Evolutionary conservation across 2,113 vertebrate genomes (phyloP), one percentile per base, ranked within the genome.

Genomic region (Platichthys stellatus): DNA sequence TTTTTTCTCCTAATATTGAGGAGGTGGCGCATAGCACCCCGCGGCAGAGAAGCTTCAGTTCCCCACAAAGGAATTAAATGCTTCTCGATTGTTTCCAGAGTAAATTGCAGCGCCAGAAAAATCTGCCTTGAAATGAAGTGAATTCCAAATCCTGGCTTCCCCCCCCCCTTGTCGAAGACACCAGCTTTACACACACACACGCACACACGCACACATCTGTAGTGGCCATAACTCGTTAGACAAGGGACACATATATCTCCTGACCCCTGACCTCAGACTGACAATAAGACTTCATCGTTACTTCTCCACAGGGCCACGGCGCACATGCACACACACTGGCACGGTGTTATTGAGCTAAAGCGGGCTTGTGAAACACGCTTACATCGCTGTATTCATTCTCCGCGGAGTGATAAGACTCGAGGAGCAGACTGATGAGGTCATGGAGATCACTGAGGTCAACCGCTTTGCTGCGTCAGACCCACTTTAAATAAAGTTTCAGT

Each of bases 391-490:
- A 45, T 83, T 76, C 86, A 72, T 68, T 80, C 80, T 83, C 85
- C 20, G 26, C n/a, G 31, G 74, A 70, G 74, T 15, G 74, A 80
- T 88, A 63, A 78, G 66, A 81, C 67, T 57, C 6, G 5, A 47
- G 49, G 15, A 70, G 62, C 69, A 81, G 57, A 72, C 73, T 51
- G 65, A 86, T 84, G 83, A 90, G 85, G 86, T 90, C 89, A 86
- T 24, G 26, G 35, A 63, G 82, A 59, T 90, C 82, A 79, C 45
- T 1, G 38, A 71, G 86, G 89, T 89, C 85, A 79, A 31, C 43
- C 15, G 47, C 53, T 79, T 49, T 57, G 65, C 82, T 74, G 66
- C 24, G 54, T 83, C 70, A 72, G 68, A 65, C 23, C 28, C 58
- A 69, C 28, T 82, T 71, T 69, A 18, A 59, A 72, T 79, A 72